A percentile compares a stretch with the other conserved stretches of the same genome.
Evolutionary conservation across 2,888 invertebrate species (phyloP).

Genomic region (Entomobrya proxima): DNA sequence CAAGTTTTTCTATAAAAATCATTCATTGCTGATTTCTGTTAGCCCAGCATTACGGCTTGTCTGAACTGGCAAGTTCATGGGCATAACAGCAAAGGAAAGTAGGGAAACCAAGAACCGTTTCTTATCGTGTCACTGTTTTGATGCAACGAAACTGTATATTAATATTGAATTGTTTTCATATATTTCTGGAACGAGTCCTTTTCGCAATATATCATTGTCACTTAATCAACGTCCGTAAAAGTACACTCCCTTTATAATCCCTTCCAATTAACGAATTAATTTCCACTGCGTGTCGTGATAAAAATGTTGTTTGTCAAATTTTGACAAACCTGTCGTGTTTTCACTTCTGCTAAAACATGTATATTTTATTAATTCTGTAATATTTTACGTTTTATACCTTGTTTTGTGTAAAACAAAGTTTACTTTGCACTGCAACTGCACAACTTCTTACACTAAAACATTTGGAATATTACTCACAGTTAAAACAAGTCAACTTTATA

Average conservation of each 20-base stretch:
- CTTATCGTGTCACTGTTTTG: too few species aligned
- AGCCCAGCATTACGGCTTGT: too few species aligned
- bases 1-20: too few species aligned
- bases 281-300: slow-evolving; percentile 3
- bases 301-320: slow-evolving; percentile 41
- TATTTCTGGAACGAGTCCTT: background rate
- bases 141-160: background rate
- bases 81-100: too few species aligned
- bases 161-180: background rate
- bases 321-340: slow-evolving; percentile 47
- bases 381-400: background rate
- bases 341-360: background rate
- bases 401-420: background rate
- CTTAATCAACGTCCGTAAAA: slow-evolving; percentile 35
- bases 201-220: slow-evolving; percentile 57
- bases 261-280: slow-evolving; percentile 41
- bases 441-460: background rate
- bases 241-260: background rate
- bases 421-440: background rate
- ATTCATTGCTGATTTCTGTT: too few species aligned
- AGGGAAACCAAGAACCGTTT: too few species aligned
- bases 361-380: background rate
- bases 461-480: background rate
- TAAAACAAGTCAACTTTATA: background rate
- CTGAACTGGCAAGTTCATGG: too few species aligned